Evolutionary conservation across 2,113 vertebrate genomes (phyloP).

Genomic region (Podilymbus podiceps): DNA sequence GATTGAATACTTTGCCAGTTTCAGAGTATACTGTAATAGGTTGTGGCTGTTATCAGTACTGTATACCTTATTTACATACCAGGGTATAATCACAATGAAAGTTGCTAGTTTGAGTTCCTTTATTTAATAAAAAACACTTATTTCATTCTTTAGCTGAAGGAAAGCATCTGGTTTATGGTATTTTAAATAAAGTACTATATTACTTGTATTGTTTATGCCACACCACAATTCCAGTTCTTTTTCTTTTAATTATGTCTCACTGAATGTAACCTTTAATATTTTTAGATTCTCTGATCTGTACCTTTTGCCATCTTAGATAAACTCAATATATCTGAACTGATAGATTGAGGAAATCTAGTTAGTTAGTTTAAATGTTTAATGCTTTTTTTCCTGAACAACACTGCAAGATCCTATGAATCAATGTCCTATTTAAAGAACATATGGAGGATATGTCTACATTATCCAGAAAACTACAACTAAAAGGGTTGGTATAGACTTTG

Average conservation of each 20-base stretch:
- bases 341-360: background rate
- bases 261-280: constrained; percentile 30
- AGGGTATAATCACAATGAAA: background rate
- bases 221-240: background rate
- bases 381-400: constrained; percentile 21
- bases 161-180: background rate
- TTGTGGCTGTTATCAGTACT: background rate
- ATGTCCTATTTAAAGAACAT: background rate
- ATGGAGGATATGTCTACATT: background rate
- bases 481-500: background rate
- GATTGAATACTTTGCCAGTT: background rate
- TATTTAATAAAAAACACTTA: background rate
- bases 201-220: background rate
- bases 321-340: constrained; percentile 29
- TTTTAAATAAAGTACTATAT: background rate
- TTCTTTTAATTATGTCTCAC: constrained; percentile 48
- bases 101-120: background rate
- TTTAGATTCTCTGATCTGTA: constrained; percentile 38
- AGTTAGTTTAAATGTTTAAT: constrained; percentile 57
- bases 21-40: background rate
- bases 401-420: background rate
- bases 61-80: background rate
- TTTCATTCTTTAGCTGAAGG: background rate
- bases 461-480: background rate
- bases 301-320: constrained; percentile 54